Base-by-base conservation (phyloP, 2,888 invertebrate genomes). In the Leptopilina myrica region DNA sequence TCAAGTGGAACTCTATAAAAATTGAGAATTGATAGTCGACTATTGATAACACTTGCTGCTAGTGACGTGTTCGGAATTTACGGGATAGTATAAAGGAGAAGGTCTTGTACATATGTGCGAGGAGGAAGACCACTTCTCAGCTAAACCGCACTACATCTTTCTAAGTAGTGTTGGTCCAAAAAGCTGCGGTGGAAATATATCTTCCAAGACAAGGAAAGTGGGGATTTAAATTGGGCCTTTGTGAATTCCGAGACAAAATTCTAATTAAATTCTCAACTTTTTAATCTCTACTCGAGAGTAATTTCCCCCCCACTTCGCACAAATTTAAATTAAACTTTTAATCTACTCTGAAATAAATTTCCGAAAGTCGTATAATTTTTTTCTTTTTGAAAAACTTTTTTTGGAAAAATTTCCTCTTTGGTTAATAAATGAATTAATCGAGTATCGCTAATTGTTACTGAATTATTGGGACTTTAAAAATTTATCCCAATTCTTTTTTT, bases 11-110 rank as follows among this genome's bases (percentile, higher is more conserved):
- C 53, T 26, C 8, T 73, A 53, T 73, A 56, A 56, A 73, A 73
- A 73, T 73, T n/a, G 73, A 73, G 56, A 73, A 73, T 73, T 73
- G 56, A 73, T 73, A 56, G 56, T 15, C 73, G 26, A n/a, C 73
- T 56, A 73, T 73, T 73, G 73, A 73, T 56, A 73, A 69, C 49
- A 56, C 33, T 73, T 26, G 56, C 73, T 73, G 73, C 33, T 9
- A 33, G 40, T 64, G 64, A 64, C 64, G 64, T 64, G 33, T 64
- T 26, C 33, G 56, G 33, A 33, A 73, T 73, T 73, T 73, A 73
- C 33, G 73, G 53, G 26, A 56, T n/a, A 56, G 56, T 33, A 26
- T 69, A 73, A 73, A 8, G 8, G 8, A 53, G 73, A 73, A 33
- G 14, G n/a, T 56, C 26, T 26, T 53, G n/a, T 26, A 33, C 11